Evolutionary conservation across 53 echinoderm and acorn worm species (phyloP).

Genomic region (Mesocentrotus franciscanus): DNA sequence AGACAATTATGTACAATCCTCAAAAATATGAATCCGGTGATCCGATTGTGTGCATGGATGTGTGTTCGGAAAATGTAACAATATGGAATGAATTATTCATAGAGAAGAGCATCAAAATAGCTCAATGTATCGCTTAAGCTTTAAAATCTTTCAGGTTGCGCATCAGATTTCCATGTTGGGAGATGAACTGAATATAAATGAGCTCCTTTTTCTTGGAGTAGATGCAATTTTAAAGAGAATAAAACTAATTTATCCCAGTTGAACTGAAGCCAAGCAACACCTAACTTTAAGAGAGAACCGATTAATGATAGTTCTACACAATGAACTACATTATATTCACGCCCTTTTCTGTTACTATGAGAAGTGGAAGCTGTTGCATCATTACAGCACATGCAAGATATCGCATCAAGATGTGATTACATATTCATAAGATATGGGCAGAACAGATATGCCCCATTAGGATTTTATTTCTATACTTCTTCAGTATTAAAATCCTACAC

Average conservation of each 20-base stretch:
- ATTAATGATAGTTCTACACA: neutral
- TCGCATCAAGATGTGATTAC: neutral
- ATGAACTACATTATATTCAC: neutral
- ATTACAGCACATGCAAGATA: neutral
- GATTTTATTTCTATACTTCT: no score
- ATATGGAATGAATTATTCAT: slow-evolving; percentile 33
- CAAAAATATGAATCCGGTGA: neutral
- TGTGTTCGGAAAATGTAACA: neutral
- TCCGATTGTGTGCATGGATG: neutral
- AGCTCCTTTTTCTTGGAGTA: neutral
- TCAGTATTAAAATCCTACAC: no score
- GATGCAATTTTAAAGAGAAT: neutral
- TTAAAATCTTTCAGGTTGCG: neutral
- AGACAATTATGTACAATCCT: slow-evolving; percentile 55
- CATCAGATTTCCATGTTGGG: neutral
- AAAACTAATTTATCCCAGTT: no score
- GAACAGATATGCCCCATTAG: neutral
- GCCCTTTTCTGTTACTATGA: neutral
- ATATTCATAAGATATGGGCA: neutral
- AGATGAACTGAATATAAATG: neutral
- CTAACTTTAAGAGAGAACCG: neutral
- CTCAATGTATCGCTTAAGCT: neutral
- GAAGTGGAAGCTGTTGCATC: neutral
- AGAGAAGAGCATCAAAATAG: neutral
- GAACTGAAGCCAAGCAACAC: neutral